phyloP scores from a whole-genome alignment of 2,888 invertebrate species.

The Sycophila texana region DNA sequence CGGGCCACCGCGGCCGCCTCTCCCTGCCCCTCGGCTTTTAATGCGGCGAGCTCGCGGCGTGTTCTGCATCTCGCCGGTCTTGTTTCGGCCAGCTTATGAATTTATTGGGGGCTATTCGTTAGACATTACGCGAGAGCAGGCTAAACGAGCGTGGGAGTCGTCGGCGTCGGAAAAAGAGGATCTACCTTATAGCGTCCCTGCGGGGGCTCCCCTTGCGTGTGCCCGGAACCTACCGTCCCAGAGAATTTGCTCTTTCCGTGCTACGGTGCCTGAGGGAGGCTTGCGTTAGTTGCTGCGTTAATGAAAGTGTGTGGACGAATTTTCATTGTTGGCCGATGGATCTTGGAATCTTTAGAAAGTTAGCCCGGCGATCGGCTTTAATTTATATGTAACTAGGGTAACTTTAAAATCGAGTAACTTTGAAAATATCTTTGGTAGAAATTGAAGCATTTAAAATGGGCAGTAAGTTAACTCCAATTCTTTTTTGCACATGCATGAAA shows the following conservation, averaged over 20 bases:
- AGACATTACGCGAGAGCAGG: slow-evolving; percentile 68
- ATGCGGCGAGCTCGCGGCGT: slow-evolving; percentile 60
- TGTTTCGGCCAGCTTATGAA: slow-evolving; percentile 74
- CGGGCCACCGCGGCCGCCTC: slow-evolving; percentile 8
- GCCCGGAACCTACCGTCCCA: neutral
- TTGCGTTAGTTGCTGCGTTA: too few species aligned
- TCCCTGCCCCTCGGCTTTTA: slow-evolving; percentile 46
- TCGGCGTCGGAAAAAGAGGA: slow-evolving; percentile 38
- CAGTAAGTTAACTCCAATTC: too few species aligned
- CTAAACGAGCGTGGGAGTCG: slow-evolving; percentile 66
- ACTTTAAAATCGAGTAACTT: too few species aligned
- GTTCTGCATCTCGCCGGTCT: slow-evolving; percentile 66
- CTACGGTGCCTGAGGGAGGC: neutral
- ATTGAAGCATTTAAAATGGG: too few species aligned
- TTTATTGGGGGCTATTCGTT: slow-evolving; percentile 74
- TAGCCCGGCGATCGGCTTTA: too few species aligned
- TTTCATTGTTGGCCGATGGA: too few species aligned
- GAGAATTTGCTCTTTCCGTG: neutral
- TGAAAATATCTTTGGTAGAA: too few species aligned
- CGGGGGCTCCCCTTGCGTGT: slow-evolving; percentile 22
- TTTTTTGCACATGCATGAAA: too few species aligned
- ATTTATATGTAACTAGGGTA: too few species aligned
- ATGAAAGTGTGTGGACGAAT: too few species aligned
- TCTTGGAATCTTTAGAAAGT: too few species aligned
- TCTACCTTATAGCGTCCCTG: slow-evolving; percentile 44